A percentile compares a stretch with the other conserved stretches of the same genome.
phyloP scores from a whole-genome alignment of 2,797 vertebrate species.

The Toxotes lorentzi region DNA sequence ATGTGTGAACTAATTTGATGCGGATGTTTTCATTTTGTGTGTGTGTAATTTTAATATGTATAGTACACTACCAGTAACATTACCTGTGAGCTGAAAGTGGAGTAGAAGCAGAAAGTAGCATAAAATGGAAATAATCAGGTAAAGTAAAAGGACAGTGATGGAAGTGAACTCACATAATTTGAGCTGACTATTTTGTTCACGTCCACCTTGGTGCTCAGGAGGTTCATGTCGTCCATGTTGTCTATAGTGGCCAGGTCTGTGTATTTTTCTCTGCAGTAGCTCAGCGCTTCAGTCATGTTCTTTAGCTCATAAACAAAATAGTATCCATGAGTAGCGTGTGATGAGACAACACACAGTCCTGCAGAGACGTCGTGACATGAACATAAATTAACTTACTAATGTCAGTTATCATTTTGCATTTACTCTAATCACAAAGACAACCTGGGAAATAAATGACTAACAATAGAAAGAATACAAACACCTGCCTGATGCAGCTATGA shows the following conservation, averaged over 20 bases:
- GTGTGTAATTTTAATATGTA: too few relatives aligned
- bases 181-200: neutral
- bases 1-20: too few relatives aligned
- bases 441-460: neutral
- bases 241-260: constrained; percentile 49
- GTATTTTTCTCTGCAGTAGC: constrained; percentile 42
- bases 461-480: neutral
- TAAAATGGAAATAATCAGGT: too few relatives aligned
- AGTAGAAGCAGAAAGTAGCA: too few relatives aligned
- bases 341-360: constrained; percentile 28
- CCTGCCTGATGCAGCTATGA: constrained; percentile 8
- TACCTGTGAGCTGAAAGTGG: too few relatives aligned
- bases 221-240: constrained; percentile 31
- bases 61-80: too few relatives aligned
- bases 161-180: neutral
- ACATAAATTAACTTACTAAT: neutral
- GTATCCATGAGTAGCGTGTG: neutral
- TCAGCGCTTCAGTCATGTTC: constrained; percentile 38
- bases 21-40: too few relatives aligned
- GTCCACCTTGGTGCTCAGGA: constrained; percentile 14
- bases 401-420: too few relatives aligned
- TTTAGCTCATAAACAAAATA: constrained; percentile 34
- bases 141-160: too few relatives aligned
- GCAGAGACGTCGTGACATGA: neutral
- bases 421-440: too few relatives aligned